Evolutionary conservation across 2,797 vertebrate genomes (phyloP), one percentile per base, ranked within the genome.

Genomic region (Mallotus villosus): DNA sequence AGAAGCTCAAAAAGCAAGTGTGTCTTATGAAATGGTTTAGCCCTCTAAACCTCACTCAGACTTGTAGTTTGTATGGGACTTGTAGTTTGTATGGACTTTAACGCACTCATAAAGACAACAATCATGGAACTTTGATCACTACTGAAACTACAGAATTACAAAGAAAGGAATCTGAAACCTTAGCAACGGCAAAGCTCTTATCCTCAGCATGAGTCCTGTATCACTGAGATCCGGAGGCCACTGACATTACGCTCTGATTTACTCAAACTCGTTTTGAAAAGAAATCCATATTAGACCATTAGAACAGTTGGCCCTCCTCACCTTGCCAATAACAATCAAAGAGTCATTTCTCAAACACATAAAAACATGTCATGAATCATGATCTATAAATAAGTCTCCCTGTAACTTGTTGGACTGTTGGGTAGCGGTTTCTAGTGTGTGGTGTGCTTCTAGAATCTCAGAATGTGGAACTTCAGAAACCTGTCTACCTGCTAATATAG

Each of bases 251-350:
- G 25, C 41, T 64, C 66, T 85, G 90, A 90, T 91, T 90, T 85
- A 88, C 21, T 68, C 73, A 41, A 73, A 76, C 79, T 90, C 79
- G 89, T 89, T 91, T 88, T 70, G 68, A 67, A 78, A 78, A 85
- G 32, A 88, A 82, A 90, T 92, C 88, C 81, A 89, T 90, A 91
- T 77, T 82, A 72, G 82, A 81, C 86, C 79, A 79, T 89, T 90
- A 85, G 86, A 85, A 81, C 78, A 67, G 74, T 82, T 75, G 70
- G 73, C 25, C 68, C 80, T 84, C 81, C 70, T 57, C 14, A 37
- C 75, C 58, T 64, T 82, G 82, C 84, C 85, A 72, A 85, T 85
- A 80, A 73, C 82, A 88, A 91, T 87, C 82, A 59, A 57, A 86
- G 79, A 74, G 71, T 70, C 66, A 74, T 74, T 78, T 66, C 78